Evolutionary conservation across 1,140 invertebrate species (phyloP), one percentile per base, ranked within the genome.

Genomic region (Meloidogyne exigua): DNA sequence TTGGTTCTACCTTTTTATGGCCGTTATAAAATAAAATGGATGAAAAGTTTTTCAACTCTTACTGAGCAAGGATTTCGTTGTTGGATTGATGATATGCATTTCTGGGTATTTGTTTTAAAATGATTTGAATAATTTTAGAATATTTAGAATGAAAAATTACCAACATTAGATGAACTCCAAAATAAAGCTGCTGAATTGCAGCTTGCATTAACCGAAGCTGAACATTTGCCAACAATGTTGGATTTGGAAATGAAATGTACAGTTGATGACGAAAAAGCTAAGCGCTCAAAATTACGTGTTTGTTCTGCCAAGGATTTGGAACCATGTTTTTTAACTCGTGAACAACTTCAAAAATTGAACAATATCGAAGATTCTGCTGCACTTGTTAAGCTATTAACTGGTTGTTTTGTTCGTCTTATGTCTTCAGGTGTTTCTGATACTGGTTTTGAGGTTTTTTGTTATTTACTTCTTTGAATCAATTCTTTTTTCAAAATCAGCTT

Each of bases 1-100:
- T 26, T 72, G 0, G 71, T 57, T 57, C n/a, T 72, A 12, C 42
- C 71, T 18, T 65, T 72, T 21, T 72, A 72, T 64, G 71, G 71
- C 13, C 62, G 65, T 13, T 72, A 72, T 36, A 57, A 25, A 1
- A n/a, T 72, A 23, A 72, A 72, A 18, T 72, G 71, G 49, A 63
- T 72, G 57, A 42, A 72, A 32, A 72, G 28, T 36, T 57, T 63
- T 64, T 64, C 62, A 42, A 49, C 39, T 12, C 12, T 72, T 32
- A 72, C 62, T 28, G 71, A 72, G 21, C 57, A 72, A n/a, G 71
- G 71, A 57, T 72, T 72, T 64, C 21, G 28, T 9, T 25, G 32
- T 64, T 72, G 49, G 49, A 36, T 72, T 23, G 39, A 42, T 12
- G 71, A 72, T 64, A 72, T 72, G 71, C 4, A 36, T 18, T n/a